phyloP scores from a whole-genome alignment of 2,797 vertebrate species.

The Aselliscus stoliczkanus region DNA sequence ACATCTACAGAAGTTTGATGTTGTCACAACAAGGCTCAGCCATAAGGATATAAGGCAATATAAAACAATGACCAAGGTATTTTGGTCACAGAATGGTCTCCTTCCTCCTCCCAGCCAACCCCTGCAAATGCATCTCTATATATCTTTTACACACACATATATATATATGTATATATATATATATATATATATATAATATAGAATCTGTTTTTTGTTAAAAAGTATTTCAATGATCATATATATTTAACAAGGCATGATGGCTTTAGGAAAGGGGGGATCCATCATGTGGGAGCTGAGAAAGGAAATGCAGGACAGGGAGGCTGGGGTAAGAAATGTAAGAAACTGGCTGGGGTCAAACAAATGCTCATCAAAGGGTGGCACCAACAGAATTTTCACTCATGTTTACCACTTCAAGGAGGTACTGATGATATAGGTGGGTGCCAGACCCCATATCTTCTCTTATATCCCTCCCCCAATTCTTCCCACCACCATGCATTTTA shows the following conservation, averaged over 20 bases:
- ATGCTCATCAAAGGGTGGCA: constrained; percentile 69
- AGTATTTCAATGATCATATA: constrained; percentile 86
- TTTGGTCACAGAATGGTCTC: constrained; percentile 82
- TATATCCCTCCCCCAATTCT: constrained; percentile 46
- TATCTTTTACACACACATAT: constrained; percentile 79
- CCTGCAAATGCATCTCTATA: constrained; percentile 80
- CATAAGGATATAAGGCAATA: constrained; percentile 81
- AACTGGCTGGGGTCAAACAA: constrained; percentile 64
- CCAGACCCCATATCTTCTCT: constrained; percentile 68
- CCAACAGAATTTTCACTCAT: constrained; percentile 65
- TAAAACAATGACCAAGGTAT: constrained; percentile 78
- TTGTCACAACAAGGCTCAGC: constrained; percentile 74
- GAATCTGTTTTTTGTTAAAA: constrained; percentile 83
- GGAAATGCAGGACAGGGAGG: constrained; percentile 46
- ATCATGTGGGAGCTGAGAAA: constrained; percentile 71
- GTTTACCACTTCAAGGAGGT: constrained; percentile 59
- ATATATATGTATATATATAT: constrained; percentile 83
- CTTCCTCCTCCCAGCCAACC: constrained; percentile 79
- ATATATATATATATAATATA: constrained; percentile 85
- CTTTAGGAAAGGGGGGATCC: constrained; percentile 74
- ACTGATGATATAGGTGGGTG: constrained; percentile 55
- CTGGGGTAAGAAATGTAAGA: constrained; percentile 62
- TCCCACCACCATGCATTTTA: constrained; percentile 64
- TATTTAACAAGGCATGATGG: constrained; percentile 89
- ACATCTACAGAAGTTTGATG: constrained; percentile 71